Evolutionary conservation across 2,113 vertebrate species (phyloP).

Genomic region (Aspidoscelis tigris): DNA sequence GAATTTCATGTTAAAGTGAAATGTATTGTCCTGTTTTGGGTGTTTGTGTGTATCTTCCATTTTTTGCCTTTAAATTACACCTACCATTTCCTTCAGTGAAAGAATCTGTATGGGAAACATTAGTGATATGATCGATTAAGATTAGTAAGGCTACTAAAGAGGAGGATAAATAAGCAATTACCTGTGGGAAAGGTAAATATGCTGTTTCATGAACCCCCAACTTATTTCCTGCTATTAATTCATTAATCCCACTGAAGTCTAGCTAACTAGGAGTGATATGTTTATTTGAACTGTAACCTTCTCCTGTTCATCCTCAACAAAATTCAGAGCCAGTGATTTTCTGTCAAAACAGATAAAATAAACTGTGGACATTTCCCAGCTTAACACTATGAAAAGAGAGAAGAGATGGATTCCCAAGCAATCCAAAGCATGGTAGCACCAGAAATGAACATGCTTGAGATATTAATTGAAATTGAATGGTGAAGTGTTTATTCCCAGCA

Average conservation of each 20-base stretch:
- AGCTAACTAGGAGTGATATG: neutral
- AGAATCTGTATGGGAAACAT: slow-evolving; percentile 57
- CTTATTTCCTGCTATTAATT: neutral
- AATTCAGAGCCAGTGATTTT: neutral
- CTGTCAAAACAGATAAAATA: neutral
- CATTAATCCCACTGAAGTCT: neutral
- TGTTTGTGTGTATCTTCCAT: slow-evolving; percentile 24
- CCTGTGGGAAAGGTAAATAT: slow-evolving; percentile 5
- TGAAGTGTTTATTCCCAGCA: slow-evolving; percentile 1
- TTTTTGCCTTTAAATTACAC: slow-evolving; percentile 46
- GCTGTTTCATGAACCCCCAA: neutral
- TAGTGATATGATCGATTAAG: slow-evolving; percentile 60
- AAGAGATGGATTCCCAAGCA: neutral
- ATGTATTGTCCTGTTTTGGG: slow-evolving; percentile 38
- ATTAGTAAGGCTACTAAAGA: slow-evolving; percentile 56
- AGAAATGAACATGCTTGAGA: neutral
- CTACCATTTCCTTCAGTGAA: slow-evolving; percentile 55
- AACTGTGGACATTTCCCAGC: neutral
- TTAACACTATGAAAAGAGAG: neutral
- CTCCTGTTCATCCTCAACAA: neutral
- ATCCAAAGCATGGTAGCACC: neutral
- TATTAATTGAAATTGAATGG: neutral
- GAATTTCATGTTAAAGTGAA: slow-evolving; percentile 47
- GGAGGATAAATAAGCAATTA: neutral
- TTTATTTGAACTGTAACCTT: neutral